Conservation (phyloP, 1,140 invertebrate species). For the Papilio dardanus region DNA sequence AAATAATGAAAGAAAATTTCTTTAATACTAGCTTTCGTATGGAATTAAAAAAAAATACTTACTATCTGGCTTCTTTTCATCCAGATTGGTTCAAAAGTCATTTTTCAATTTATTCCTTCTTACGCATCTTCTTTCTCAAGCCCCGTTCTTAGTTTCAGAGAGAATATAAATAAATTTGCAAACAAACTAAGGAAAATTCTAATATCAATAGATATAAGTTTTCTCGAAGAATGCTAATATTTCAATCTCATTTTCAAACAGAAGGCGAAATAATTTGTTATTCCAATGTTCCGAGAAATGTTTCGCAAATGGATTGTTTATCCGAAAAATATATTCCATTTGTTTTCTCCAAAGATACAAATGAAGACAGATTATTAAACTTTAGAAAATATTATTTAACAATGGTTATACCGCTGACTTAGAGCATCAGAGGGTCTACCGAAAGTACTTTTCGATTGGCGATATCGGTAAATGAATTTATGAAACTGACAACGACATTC, state of each 20-base stretch:
- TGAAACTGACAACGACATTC: too few species aligned
- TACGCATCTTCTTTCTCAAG: background rate
- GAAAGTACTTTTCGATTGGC: too few species aligned
- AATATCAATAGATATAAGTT: background rate
- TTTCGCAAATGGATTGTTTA: conserved; percentile 5
- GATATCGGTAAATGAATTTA: too few species aligned
- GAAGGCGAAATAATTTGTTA: background rate
- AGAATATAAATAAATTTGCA: background rate
- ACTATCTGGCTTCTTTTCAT: too few species aligned
- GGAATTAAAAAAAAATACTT: background rate
- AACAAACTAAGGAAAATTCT: background rate
- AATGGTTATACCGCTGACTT: background rate
- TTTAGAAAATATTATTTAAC: background rate
- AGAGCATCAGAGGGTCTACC: too few species aligned
- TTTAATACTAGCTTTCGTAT: background rate
- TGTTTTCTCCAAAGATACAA: background rate
- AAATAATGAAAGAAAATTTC: too few species aligned
- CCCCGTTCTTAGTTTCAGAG: background rate
- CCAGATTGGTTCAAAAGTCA: too few species aligned
- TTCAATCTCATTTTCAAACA: conserved; percentile 12
- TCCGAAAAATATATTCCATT: background rate
- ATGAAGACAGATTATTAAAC: background rate
- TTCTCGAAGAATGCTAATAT: background rate
- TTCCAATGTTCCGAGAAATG: conserved; percentile 5
- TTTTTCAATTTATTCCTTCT: background rate